Percentiles rank a stretch among this genome's conserved stretches.
Evolutionary conservation across 2,888 invertebrate genomes (phyloP).

Genomic region (Beris chalybata): DNA sequence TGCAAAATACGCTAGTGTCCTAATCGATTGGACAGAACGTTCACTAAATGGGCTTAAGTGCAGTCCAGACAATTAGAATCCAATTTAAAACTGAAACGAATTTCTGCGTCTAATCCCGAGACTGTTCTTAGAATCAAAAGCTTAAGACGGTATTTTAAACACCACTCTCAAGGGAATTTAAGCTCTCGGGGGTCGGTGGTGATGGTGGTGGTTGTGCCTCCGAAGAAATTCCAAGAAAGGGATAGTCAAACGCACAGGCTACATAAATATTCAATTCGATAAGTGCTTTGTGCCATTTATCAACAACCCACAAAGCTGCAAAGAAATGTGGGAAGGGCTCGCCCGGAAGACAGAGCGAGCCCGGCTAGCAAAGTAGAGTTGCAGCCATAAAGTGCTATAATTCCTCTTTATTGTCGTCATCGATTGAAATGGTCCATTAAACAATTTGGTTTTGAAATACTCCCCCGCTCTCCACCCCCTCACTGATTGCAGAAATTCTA

Average conservation of each 20-base stretch:
- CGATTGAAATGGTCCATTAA: conserved; percentile 39
- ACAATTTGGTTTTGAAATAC: conserved; percentile 32
- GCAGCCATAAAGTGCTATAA: conserved; percentile 38
- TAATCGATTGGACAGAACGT: too few species aligned
- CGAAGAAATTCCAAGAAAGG: too few species aligned
- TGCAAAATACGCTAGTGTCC: too few species aligned
- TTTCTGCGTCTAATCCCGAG: too few species aligned
- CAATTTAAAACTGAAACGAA: too few species aligned
- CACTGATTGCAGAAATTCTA: neutral
- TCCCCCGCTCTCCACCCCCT: neutral
- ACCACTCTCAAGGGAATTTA: too few species aligned
- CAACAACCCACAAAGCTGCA: conserved; percentile 32
- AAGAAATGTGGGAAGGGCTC: neutral
- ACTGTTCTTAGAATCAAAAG: too few species aligned
- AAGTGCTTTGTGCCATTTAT: conserved; percentile 43
- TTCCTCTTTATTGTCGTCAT: conserved; percentile 37
- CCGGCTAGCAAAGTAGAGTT: conserved; percentile 4
- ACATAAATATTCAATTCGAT: conserved; percentile 41
- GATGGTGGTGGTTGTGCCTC: too few species aligned
- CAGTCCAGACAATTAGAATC: too few species aligned
- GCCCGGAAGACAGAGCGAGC: neutral
- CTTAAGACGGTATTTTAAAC: too few species aligned
- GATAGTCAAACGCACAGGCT: neutral
- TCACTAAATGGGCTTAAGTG: too few species aligned
- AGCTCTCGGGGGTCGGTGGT: too few species aligned